A percentile compares a stretch with the other conserved stretches of the same genome.
Conservation (phyloP, 2,113 vertebrate species). For the Elephantulus edwardii region DNA sequence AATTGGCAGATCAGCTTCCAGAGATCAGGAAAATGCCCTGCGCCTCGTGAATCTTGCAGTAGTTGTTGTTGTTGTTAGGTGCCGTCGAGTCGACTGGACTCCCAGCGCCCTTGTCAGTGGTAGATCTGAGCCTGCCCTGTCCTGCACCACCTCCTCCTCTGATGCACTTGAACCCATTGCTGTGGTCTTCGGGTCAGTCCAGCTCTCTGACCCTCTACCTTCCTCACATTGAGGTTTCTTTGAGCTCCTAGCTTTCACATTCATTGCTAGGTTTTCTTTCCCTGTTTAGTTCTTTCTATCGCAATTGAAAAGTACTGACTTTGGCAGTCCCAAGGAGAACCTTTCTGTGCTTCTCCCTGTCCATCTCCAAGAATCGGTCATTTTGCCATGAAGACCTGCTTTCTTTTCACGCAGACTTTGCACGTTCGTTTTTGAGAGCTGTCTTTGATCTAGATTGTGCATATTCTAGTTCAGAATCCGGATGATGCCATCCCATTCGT, state of each 20-base stretch:
- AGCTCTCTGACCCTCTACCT: no score
- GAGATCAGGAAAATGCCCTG: background rate
- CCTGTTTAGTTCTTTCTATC: background rate
- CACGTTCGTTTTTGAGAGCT: background rate
- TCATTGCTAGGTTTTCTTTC: background rate
- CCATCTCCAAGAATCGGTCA: rapidly evolving
- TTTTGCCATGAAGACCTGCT: background rate
- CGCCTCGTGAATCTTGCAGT: no score
- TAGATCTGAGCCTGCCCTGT: no score
- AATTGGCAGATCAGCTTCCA: background rate
- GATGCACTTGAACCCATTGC: no score
- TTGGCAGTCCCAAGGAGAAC: no score
- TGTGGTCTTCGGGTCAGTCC: no score
- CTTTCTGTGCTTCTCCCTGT: background rate
- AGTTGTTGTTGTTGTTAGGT: no score
- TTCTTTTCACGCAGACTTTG: background rate
- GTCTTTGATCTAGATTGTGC: background rate
- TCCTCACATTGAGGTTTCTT: no score
- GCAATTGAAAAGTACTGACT: background rate
- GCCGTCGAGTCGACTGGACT: no score
- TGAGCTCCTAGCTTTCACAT: rapidly evolving
- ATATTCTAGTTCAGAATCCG: background rate
- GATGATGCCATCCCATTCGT: background rate
- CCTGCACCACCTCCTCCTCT: no score
- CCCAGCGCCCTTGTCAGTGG: no score